phyloP scores from a whole-genome alignment of 2,797 vertebrate species.

The Holocentrus rufus region DNA sequence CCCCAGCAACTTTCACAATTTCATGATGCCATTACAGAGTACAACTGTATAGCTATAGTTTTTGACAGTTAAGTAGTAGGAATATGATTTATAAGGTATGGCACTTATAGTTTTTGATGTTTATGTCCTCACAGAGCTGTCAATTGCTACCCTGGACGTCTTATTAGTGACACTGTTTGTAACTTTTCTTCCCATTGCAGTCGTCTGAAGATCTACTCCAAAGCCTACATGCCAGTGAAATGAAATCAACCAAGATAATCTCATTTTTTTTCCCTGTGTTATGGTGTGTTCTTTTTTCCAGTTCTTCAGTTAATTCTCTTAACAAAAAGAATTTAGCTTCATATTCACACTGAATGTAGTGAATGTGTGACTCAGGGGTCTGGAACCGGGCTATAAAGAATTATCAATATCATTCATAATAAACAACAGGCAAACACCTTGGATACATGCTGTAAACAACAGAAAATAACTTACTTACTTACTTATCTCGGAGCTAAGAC shows the following conservation, averaged over 20 bases:
- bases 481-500: not conserved
- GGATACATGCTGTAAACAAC: slow-evolving; percentile 3
- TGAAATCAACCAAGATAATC: slow-evolving; percentile 3
- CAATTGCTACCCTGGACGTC: too few species aligned
- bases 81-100: not conserved
- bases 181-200: not conserved
- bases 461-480: too few species aligned
- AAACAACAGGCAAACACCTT: slow-evolving; percentile 6
- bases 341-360: too few species aligned
- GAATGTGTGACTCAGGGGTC: too few species aligned
- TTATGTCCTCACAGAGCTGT: too few species aligned
- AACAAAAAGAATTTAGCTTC: too few species aligned
- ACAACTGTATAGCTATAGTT: slow-evolving; percentile 1
- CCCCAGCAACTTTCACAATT: not conserved
- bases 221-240: not conserved
- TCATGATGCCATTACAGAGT: slow-evolving; percentile 6
- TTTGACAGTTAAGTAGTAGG: not conserved
- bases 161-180: slow-evolving; percentile 14
- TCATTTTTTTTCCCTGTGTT: not conserved
- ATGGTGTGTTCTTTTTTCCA: slow-evolving; percentile 9
- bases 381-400: slow-evolving; percentile 26
- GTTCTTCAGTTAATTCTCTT: too few species aligned
- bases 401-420: slow-evolving; percentile 12
- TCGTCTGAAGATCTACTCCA: slow-evolving; percentile 12
- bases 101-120: too few species aligned